Evolutionary conservation across 2,797 vertebrate genomes (phyloP), one percentile per base, ranked within the genome.

Genomic region (Muscicapa comitata): DNA sequence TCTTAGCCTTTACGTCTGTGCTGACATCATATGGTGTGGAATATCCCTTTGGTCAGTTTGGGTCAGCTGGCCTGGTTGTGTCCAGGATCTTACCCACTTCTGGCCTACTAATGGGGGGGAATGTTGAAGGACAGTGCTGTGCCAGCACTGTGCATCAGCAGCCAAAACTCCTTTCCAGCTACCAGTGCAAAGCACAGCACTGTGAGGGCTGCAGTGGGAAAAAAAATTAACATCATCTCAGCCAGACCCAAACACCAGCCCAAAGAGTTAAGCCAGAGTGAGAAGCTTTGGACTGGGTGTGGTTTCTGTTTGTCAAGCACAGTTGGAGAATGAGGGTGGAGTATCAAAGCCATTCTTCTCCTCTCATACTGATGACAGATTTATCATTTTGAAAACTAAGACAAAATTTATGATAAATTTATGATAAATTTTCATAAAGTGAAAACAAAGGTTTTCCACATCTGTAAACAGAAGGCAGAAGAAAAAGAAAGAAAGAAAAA

Each of bases 251-350:
- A 17, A 16, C 24, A 31, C 8, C n/a, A 63, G 13, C 38, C 50
- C 45, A 10, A 82, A 63, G 42, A 74, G 25, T 65, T 86, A 71
- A 67, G 11, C 13, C 72, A 54, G 11, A 68, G 18, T 20, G 33
- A 74, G 79, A 53, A 91, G 43, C 47, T 91, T 68, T 62, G 47
- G 45, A 15, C 50, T 66, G 35, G 9, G 10, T 58, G 83, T 78
- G 66, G 26, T 59, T 90, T 72, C 88, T 93, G 29, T 23, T 76
- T 82, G 86, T 87, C 57, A 91, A 47, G 63, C n/a, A 40, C 37
- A 43, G 24, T 11, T 85, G 23, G 42, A 82, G 40, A 76, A 54
- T 50, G 23, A 71, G 58, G 20, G 31, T 86, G 40, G 72, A 76
- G 28, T 58, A 68, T 33, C 50, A 71, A 79, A 92, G 19, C 25